Evolutionary conservation across 2,113 vertebrate species (phyloP).

Genomic region (Tiliqua scincoides): DNA sequence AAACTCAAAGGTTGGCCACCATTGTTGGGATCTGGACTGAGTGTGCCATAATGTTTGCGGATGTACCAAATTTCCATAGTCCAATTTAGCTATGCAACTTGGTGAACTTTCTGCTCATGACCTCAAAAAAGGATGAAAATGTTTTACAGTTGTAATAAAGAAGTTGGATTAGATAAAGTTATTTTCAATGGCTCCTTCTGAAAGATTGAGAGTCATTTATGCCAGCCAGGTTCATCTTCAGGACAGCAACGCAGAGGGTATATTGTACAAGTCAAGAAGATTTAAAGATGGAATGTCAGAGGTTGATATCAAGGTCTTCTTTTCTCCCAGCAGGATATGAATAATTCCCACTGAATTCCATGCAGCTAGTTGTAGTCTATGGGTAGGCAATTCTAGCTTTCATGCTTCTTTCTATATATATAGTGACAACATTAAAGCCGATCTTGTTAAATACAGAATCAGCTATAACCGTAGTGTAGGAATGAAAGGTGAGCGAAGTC

Average conservation of each 20-base stretch:
- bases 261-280: slow-evolving; percentile 35
- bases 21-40: background rate
- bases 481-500: background rate
- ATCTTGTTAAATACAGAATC: background rate
- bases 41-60: background rate
- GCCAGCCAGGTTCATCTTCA: slow-evolving; percentile 58
- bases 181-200: slow-evolving; percentile 64
- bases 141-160: slow-evolving; percentile 66
- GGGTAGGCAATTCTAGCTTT: background rate
- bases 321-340: slow-evolving; percentile 18
- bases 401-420: background rate
- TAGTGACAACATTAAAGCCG: background rate
- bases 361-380: slow-evolving; percentile 27
- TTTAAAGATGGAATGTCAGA: slow-evolving; percentile 36
- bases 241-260: slow-evolving; percentile 51
- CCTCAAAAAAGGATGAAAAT: slow-evolving; percentile 41
- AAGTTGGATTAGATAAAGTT: slow-evolving; percentile 65
- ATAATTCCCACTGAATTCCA: slow-evolving; percentile 27
- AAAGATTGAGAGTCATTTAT: slow-evolving; percentile 67
- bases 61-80: slow-evolving; percentile 38
- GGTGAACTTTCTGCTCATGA: slow-evolving; percentile 58
- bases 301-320: background rate
- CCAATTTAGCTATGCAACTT: slow-evolving; percentile 12
- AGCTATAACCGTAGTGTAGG: background rate
- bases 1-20: background rate